These are phyloP conservation scores for Harpagus bidentatus DNA, from an alignment of 2,113 vertebrate species.

Conservation along the genomic window DNA sequence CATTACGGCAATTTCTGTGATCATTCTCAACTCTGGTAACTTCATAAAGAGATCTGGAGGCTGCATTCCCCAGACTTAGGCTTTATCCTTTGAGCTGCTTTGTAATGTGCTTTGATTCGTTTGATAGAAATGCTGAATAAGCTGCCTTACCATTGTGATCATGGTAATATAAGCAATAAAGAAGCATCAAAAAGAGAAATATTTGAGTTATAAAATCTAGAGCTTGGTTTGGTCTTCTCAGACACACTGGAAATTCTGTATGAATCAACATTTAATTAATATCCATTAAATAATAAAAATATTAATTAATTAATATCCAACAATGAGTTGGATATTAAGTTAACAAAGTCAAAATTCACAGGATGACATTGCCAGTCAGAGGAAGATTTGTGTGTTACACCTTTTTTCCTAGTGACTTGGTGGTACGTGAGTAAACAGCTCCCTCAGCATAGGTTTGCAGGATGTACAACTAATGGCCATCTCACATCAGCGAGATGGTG, in stretches of 20 bases:
- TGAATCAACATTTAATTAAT: not conserved
- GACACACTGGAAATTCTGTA: not conserved
- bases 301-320: too few species aligned
- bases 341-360: not conserved
- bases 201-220: not conserved
- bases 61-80: not conserved
- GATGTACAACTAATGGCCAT: too few species aligned
- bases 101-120: not conserved
- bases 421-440: not conserved
- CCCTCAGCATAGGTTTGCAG: not conserved
- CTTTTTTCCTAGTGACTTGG: not conserved
- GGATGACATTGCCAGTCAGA: not conserved
- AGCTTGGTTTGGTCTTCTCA: not conserved
- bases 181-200: not conserved
- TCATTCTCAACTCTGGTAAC: not conserved
- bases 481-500: fast-evolving
- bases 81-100: not conserved
- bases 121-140: not conserved
- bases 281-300: too few species aligned
- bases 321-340: not conserved
- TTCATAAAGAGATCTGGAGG: not conserved
- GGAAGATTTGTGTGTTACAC: not conserved
- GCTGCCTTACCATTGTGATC: not conserved
- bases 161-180: not conserved
- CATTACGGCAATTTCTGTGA: not conserved